These are phyloP conservation scores for Gymnothorax javanicus DNA, from an alignment of 2,797 vertebrate genomes.

Conservation along the genomic window DNA sequence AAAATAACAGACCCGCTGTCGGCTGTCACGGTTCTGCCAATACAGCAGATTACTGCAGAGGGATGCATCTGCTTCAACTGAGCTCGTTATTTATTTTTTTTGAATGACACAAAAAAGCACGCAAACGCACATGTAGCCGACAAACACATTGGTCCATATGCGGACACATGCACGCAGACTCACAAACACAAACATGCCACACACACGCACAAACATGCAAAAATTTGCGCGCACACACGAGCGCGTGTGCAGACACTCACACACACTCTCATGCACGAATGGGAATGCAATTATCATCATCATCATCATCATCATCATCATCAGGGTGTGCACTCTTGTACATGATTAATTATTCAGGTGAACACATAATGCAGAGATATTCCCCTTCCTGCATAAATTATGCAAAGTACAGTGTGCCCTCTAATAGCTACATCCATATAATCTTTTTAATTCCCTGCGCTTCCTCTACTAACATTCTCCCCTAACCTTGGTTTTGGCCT, in stretches of 20 bases:
- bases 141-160: too few species aligned
- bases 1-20: slow-evolving; percentile 39
- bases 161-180: background rate
- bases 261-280: background rate
- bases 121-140: too few species aligned
- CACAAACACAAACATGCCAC: background rate
- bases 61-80: background rate
- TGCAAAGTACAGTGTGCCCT: background rate
- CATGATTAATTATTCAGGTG: background rate
- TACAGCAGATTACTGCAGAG: background rate
- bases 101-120: background rate
- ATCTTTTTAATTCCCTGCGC: background rate
- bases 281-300: background rate
- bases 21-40: slow-evolving; percentile 14
- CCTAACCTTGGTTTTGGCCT: background rate
- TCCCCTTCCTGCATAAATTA: slow-evolving; percentile 17
- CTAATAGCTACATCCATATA: background rate
- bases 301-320: slow-evolving; percentile 6
- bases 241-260: background rate
- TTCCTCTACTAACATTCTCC: background rate
- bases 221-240: background rate
- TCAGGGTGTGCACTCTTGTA: slow-evolving; percentile 7
- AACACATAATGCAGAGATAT: slow-evolving; percentile 17
- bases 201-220: background rate
- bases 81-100: background rate